Evolutionary conservation across 2,888 invertebrate genomes (phyloP).

Genomic region (Rhagium mordax): DNA sequence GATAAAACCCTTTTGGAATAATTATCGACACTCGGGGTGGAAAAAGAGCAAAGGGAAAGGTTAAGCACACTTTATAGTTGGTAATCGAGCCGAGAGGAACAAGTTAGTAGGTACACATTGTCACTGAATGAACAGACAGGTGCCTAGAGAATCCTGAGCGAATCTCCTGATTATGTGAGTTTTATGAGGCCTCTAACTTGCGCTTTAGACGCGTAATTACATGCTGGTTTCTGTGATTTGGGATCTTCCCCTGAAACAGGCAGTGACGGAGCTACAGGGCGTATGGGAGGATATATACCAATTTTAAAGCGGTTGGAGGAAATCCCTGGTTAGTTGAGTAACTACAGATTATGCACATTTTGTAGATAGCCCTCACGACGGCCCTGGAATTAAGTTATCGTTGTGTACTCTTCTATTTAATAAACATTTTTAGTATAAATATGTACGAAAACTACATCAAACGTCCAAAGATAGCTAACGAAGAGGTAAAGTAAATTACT

Average conservation of each 20-base stretch:
- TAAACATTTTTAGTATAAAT: background rate
- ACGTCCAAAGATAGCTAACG: background rate
- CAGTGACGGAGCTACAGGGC: too few species aligned
- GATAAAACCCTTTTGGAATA: conserved; percentile 4
- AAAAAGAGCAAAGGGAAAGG: conserved; percentile 18
- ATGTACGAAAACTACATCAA: background rate
- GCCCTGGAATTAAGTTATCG: too few species aligned
- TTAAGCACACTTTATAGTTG: conserved; percentile 45
- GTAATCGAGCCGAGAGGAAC: conserved; percentile 42
- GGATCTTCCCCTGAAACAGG: background rate
- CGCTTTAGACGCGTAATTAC: conserved; percentile 48
- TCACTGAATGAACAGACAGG: conserved; percentile 52
- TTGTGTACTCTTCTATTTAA: background rate
- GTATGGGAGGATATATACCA: too few species aligned
- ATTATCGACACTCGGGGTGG: conserved; percentile 9
- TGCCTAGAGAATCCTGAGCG: conserved; percentile 48
- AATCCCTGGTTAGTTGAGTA: too few species aligned
- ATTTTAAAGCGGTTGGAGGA: too few species aligned
- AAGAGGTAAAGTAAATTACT: background rate
- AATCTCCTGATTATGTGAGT: conserved; percentile 48
- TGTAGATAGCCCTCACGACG: too few species aligned
- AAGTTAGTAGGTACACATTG: conserved; percentile 48
- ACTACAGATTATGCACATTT: too few species aligned
- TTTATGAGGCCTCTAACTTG: conserved; percentile 48
- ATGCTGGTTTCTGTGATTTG: conserved; percentile 33